phyloP scores from a whole-genome alignment of 2,888 invertebrate genomes.

The Rambutsinella grinnellia region DNA sequence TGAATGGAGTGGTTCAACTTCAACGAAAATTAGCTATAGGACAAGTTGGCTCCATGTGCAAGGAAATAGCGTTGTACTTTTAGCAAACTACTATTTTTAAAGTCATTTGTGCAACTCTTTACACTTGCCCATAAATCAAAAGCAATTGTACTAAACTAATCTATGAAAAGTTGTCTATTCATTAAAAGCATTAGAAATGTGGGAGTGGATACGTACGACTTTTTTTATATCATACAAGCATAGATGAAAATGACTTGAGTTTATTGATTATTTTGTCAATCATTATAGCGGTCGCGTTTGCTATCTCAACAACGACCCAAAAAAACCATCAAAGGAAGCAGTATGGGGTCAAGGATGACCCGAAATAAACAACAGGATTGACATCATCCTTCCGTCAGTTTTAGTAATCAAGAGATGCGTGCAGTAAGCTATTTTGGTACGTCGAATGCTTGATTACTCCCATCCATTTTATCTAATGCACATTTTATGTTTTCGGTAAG shows the following conservation, averaged over 20 bases:
- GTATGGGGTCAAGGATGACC: conserved; percentile 47
- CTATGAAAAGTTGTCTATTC: too few species aligned
- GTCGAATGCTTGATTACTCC: background rate
- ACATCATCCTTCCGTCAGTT: conserved; percentile 22
- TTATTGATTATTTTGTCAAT: conserved; percentile 26
- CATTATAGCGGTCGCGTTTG: conserved; percentile 11
- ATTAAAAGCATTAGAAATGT: too few species aligned
- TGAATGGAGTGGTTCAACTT: conserved; percentile 10
- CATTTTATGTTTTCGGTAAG: background rate
- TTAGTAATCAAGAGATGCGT: background rate
- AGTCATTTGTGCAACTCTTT: too few species aligned
- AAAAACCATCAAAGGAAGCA: background rate
- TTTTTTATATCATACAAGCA: too few species aligned
- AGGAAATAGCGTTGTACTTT: conserved; percentile 43
- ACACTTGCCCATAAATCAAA: too few species aligned
- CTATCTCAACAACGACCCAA: conserved; percentile 17
- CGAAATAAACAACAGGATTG: conserved; percentile 19
- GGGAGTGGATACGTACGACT: too few species aligned
- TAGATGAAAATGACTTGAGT: too few species aligned
- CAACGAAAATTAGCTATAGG: background rate
- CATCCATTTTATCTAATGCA: background rate
- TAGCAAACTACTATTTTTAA: too few species aligned
- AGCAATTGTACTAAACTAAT: too few species aligned
- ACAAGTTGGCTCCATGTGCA: background rate
- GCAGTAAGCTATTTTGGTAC: background rate